Base-by-base conservation (phyloP, 2,888 invertebrate genomes). In the Aspidapion aeneum region DNA sequence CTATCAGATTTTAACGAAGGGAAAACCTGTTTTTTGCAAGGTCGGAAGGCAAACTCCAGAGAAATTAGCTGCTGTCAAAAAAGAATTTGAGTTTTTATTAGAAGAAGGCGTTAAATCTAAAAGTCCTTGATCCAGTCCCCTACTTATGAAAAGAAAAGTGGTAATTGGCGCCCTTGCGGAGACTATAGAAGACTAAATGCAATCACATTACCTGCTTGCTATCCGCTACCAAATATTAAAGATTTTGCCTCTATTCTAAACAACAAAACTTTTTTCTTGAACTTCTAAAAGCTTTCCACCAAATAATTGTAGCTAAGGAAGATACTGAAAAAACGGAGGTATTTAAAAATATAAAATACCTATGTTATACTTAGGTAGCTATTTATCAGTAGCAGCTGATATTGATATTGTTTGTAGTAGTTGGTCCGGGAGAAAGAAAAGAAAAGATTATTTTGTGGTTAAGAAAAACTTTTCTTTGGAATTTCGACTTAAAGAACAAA, bases 261-360 rank as follows among this genome's bases (percentile, higher is more conserved):
- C 51, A 35, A 51, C 2, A 56, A 70, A 20, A 68, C n/a, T 2
- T 58, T 74, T 3, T 75, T 74, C 56, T 70, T 18, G 61, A 61
- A 54, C 49, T 63, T 57, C 66, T 73, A 3, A 59, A 69, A 5
- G 57, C 68, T 7, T 64, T 64, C 2, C 56, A 74, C 1, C 71
- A 71, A 20, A 72, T 75, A 59, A 61, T 60, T 18, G 21, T 63
- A 3, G 48, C 60, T 2, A 18, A 54, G 17, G 54, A 59, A 1
- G 67, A 65, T n/a, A 72, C 79, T 1, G 66, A 49, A 1, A 70
- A 72, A 63, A 70, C 72, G 1, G 72, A n/a, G n/a, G n/a, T n/a
- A n/a, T n/a, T n/a, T n/a, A n/a, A n/a, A n/a, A n/a, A n/a, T n/a
- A n/a, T n/a, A n/a, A n/a, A n/a, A n/a, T n/a, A n/a, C n/a, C n/a